A percentile compares a stretch with the other conserved stretches of the same genome.
These are phyloP conservation scores for Pachycephala philippinensis DNA, from an alignment of 2,113 vertebrate species.

Conservation along the genomic window DNA sequence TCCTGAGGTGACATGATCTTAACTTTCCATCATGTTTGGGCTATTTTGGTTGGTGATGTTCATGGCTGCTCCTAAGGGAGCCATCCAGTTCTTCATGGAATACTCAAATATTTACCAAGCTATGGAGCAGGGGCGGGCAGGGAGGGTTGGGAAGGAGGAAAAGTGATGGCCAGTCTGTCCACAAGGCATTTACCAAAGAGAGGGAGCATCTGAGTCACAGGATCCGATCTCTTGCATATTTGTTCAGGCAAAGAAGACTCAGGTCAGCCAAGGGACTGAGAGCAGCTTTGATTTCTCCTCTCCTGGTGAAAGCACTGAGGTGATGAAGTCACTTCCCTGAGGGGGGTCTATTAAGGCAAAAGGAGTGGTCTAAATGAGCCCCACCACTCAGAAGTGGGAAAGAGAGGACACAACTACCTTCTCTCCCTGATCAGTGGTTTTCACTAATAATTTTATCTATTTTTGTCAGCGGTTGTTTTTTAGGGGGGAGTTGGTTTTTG, in stretches of 20 bases:
- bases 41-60: neutral
- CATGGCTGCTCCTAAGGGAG: neutral
- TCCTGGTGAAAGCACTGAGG: neutral
- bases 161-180: neutral
- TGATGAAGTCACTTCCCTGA: neutral
- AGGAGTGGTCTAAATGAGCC: neutral
- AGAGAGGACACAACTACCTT: neutral
- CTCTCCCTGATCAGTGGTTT: neutral
- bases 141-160: neutral
- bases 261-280: neutral
- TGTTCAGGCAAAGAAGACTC: neutral
- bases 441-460: neutral
- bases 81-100: neutral
- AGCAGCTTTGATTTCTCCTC: neutral
- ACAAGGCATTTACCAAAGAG: neutral
- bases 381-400: neutral
- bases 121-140: neutral
- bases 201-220: neutral
- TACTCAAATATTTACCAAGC: neutral
- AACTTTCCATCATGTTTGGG: neutral
- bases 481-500: neutral
- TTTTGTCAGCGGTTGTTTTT: neutral
- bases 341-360: neutral
- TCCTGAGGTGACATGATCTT: neutral
- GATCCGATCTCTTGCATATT: neutral